Conservation (phyloP, 2,797 vertebrate species). For the Anguilla marmorata region DNA sequence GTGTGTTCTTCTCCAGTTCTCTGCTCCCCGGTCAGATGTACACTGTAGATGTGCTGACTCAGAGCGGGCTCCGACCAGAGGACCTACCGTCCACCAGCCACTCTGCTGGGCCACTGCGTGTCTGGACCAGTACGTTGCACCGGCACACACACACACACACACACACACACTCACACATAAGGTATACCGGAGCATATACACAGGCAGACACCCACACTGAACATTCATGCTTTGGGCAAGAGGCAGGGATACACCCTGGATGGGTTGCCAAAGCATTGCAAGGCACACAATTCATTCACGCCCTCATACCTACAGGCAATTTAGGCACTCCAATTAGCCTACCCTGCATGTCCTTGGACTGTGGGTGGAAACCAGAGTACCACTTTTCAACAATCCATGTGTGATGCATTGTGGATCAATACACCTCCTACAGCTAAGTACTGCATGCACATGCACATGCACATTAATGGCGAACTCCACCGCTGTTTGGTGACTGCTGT, state of each 20-base stretch:
- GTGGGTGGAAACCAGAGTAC: too few relatives aligned
- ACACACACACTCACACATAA: background rate
- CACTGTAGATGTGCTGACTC: conserved; percentile 77
- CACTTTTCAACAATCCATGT: too few relatives aligned
- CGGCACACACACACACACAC: background rate
- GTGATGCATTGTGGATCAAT: too few relatives aligned
- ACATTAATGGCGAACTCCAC: background rate
- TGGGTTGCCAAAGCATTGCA: too few relatives aligned
- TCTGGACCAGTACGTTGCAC: conserved; percentile 88
- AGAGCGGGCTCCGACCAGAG: conserved; percentile 80
- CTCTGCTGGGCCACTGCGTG: conserved; percentile 76
- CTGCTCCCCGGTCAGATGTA: conserved; percentile 88
- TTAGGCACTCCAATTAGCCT: too few relatives aligned
- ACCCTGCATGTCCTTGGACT: too few relatives aligned
- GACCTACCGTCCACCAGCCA: conserved; percentile 84
- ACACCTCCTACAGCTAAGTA: too few relatives aligned
- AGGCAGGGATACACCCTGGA: too few relatives aligned
- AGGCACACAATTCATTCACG: too few relatives aligned
- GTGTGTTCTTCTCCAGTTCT: conserved; percentile 67
- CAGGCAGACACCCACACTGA: background rate
- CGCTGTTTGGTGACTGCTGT: conserved; percentile 26
- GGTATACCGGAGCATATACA: background rate
- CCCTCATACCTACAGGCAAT: too few relatives aligned
- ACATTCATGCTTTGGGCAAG: too few relatives aligned
- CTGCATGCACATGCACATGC: background rate